A percentile compares a stretch with the other conserved stretches of the same genome.
Conservation (phyloP, 2,797 vertebrate species). For the Xiphorhynchus erythropygius region DNA sequence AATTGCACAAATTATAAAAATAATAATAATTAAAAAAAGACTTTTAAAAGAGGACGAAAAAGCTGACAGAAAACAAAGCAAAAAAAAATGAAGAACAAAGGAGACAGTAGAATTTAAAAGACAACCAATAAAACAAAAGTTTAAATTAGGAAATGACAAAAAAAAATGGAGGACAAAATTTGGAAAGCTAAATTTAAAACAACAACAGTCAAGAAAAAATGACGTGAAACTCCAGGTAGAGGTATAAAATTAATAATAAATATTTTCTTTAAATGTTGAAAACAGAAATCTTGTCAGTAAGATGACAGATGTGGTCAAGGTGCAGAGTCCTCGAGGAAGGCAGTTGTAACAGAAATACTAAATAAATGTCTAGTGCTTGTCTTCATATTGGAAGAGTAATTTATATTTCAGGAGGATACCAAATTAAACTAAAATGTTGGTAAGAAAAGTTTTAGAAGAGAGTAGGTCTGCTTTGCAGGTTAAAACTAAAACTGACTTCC, state of each 20-base stretch:
- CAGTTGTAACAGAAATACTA: not conserved
- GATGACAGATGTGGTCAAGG: not conserved
- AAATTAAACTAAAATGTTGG: not conserved
- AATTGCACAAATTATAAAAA: not conserved
- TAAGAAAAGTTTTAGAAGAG: not conserved
- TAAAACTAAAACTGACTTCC: constrained; percentile 30
- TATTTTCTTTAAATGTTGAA: not conserved
- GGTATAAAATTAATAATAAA: not conserved
- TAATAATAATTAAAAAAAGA: not conserved
- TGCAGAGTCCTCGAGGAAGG: not conserved
- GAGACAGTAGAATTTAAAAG: not conserved
- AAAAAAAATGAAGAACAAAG: not conserved
- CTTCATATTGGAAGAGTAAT: not conserved
- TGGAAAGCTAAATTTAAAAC: not conserved
- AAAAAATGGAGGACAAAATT: not conserved
- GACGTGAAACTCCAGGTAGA: not conserved
- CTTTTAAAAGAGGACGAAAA: not conserved
- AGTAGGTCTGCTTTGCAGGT: not conserved
- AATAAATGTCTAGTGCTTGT: not conserved
- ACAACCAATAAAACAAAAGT: fast-evolving
- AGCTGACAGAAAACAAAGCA: not conserved
- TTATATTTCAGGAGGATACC: not conserved
- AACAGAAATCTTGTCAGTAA: not conserved
- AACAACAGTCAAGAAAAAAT: not conserved
- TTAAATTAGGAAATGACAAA: not conserved